phyloP scores from a whole-genome alignment of 2,797 vertebrate species.

The Galago senegalensis region DNA sequence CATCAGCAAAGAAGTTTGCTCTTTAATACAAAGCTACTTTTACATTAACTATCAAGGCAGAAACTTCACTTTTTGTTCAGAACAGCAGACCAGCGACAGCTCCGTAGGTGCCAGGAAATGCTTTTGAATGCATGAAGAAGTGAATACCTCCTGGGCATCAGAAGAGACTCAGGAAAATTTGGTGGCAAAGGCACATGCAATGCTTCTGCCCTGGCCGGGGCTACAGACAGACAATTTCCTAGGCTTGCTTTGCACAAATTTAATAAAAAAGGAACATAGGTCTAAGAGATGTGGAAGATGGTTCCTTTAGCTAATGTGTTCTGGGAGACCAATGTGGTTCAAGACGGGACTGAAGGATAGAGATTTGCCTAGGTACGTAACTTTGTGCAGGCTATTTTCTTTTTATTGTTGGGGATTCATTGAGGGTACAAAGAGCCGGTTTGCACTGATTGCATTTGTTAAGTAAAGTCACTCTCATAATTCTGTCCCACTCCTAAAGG shows the following conservation, averaged over 20 bases:
- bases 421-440: no score
- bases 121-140: slow-evolving; percentile 33
- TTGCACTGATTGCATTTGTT: no score
- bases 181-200: neutral
- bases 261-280: neutral
- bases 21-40: neutral
- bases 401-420: no score
- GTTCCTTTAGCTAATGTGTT: neutral
- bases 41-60: neutral
- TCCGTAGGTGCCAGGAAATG: neutral
- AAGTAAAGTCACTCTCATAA: no score
- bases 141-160: neutral
- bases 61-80: neutral
- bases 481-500: no score
- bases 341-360: neutral
- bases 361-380: neutral
- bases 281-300: neutral
- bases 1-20: neutral
- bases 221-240: slow-evolving; percentile 20
- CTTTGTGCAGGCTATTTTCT: neutral
- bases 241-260: neutral
- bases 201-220: neutral
- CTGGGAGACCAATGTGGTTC: neutral
- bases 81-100: neutral
- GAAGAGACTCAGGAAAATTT: neutral